Base-by-base conservation (phyloP, 2,113 vertebrate genomes). In the Cynopterus brachyotis region DNA sequence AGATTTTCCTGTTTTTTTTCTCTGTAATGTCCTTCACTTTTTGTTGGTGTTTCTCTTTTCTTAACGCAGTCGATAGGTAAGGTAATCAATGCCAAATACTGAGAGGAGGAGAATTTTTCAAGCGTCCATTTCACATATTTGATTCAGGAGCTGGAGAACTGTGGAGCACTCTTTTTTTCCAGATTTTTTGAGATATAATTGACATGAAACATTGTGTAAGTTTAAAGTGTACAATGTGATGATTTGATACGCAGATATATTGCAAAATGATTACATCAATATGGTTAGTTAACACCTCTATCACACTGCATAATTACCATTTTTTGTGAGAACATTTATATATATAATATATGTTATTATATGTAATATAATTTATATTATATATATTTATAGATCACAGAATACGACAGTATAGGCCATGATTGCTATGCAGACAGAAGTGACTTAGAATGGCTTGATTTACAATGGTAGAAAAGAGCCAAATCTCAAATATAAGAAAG, bases 91-190 rank as follows among this genome's bases (percentile, higher is more conserved):
- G n/a, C 10, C 70, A 75, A 12, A 60, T 69, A 9, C 37, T 83
- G 80, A 91, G 89, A 81, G 26, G n/a, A 20, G 3, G 12, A 93
- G 16, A 28, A 42, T 28, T 89, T 97, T 83, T 70, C 20, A 85
- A 94, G 8, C 6, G 76, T 42, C 53, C 62, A 70, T 92, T 97
- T 96, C 64, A 97, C 94, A 78, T 57, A 59, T 35, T 70, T 83
- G 81, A 19, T 5, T 90, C 47, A 96, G 13, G 66, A 94, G 35
- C 1, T 59, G 72, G 60, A 67, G 91, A 91, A 95, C 3, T 88
- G 28, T 80, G 85, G 62, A 69, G 37, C 59, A 50, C 5, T 32
- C 85, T 95, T 70, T 55, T 59, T 59, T 42, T 72, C 22, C 30
- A 76, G 30, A 9, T n/a, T 76, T 76, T 22, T 53, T 76, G 32